Percentiles rank a stretch among this genome's conserved stretches.
Evolutionary conservation across 2,797 vertebrate species (phyloP).

Genomic region (Anas bernieri): DNA sequence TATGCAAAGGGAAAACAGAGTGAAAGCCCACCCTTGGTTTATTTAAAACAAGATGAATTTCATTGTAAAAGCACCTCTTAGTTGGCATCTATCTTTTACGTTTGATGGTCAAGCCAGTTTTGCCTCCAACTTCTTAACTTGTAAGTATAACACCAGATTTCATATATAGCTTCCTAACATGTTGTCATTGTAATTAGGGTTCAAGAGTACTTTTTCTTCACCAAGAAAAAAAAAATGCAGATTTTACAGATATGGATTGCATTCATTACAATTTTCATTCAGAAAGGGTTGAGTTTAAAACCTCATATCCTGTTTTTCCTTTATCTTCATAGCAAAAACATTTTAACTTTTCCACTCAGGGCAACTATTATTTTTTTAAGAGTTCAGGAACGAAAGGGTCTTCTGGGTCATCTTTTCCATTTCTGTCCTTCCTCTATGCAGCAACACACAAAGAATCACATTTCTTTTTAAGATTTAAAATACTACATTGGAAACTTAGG

Average conservation of each 20-base stretch:
- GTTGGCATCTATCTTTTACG: not conserved
- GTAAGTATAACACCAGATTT: not conserved
- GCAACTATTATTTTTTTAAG: not conserved
- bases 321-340: not conserved
- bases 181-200: not conserved
- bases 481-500: not conserved
- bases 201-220: not conserved
- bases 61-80: not conserved
- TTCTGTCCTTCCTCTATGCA: not conserved
- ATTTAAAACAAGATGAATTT: not conserved
- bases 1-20: not conserved
- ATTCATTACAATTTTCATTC: not conserved
- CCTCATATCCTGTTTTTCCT: not conserved
- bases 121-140: not conserved
- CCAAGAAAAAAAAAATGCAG: not conserved
- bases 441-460: not conserved
- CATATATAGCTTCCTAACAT: not conserved
- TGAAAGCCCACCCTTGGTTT: not conserved
- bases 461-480: conserved; percentile 22
- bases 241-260: not conserved
- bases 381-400: not conserved
- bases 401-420: not conserved
- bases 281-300: not conserved
- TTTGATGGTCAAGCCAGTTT: not conserved
- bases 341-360: not conserved